Percentiles rank a stretch among this genome's conserved stretches.
Evolutionary conservation across 2,888 invertebrate genomes (phyloP).

Genomic region (Rhaphigaster nebulosa): DNA sequence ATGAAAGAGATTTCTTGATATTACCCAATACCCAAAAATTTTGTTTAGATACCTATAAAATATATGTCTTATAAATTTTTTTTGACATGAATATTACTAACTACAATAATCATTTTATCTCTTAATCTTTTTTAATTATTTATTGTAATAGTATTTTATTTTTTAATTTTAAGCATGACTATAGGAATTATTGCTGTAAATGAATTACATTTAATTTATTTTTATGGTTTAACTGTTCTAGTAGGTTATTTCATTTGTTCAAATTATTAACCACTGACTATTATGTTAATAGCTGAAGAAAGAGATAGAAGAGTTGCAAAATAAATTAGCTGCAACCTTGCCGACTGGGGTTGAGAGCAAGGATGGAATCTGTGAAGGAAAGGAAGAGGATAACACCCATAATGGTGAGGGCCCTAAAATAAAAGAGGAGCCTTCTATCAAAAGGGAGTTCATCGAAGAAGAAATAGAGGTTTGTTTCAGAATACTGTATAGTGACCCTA

Average conservation of each 20-base stretch:
- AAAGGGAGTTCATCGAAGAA: conserved; percentile 69
- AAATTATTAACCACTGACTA: not conserved
- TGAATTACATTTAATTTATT: not conserved
- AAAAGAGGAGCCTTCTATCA: conserved; percentile 69
- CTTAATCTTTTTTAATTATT: no score
- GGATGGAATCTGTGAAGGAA: conserved; percentile 71
- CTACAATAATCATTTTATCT: no score
- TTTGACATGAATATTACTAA: no score
- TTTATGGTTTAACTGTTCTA: not conserved
- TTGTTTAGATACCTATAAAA: no score
- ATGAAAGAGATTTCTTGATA: no score
- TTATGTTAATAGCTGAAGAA: conserved; percentile 72
- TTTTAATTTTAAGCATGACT: no score
- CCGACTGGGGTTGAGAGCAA: conserved; percentile 73
- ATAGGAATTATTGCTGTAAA: no score
- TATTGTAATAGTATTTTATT: no score
- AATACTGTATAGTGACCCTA: not conserved
- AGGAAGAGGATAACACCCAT: conserved; percentile 68
- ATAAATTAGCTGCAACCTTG: conserved; percentile 73
- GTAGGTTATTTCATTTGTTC: not conserved
- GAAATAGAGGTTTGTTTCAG: conserved; percentile 68
- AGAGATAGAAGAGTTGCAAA: conserved; percentile 77
- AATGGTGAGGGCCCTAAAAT: conserved; percentile 65
- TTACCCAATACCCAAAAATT: no score
- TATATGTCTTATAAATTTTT: no score